Conservation (phyloP, 2,797 vertebrate genomes). For the Arnoldichthys spilopterus region DNA sequence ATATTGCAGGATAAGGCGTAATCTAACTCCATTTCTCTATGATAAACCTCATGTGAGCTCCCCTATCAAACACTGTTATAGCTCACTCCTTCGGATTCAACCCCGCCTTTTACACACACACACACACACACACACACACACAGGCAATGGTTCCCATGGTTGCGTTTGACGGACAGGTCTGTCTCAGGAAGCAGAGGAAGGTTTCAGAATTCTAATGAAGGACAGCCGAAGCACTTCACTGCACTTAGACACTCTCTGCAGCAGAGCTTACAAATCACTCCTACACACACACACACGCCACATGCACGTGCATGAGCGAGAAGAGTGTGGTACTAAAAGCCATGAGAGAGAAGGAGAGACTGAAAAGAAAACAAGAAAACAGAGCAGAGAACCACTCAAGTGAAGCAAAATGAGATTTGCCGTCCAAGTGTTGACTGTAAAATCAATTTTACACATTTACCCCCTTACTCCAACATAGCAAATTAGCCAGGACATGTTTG, state of each 20-base stretch:
- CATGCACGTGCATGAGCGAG: not conserved
- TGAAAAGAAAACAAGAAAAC: not conserved
- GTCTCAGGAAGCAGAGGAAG: constrained; percentile 2
- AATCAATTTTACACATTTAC: too few relatives aligned
- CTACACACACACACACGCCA: not conserved
- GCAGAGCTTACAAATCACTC: constrained; percentile 9
- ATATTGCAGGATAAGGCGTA: constrained; percentile 4
- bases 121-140: not conserved
- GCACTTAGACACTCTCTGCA: not conserved
- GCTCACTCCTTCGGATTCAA: not conserved
- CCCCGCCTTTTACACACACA: not conserved
- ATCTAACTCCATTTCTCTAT: not conserved
- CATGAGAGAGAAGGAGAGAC: not conserved
- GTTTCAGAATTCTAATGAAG: constrained; percentile 19
- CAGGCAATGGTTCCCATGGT: not conserved
- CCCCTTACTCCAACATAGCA: too few relatives aligned
- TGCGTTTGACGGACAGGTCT: constrained; percentile 20
- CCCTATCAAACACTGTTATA: constrained; percentile 8
- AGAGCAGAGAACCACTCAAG: not conserved
- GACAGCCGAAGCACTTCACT: constrained; percentile 9
- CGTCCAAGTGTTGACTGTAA: too few relatives aligned
- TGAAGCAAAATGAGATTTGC: too few relatives aligned
- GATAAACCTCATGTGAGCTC: not conserved
- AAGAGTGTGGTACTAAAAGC: not conserved
- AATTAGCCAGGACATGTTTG: too few relatives aligned